Conservation (phyloP, 2,888 invertebrate species). For the Nymphalis c-album region DNA sequence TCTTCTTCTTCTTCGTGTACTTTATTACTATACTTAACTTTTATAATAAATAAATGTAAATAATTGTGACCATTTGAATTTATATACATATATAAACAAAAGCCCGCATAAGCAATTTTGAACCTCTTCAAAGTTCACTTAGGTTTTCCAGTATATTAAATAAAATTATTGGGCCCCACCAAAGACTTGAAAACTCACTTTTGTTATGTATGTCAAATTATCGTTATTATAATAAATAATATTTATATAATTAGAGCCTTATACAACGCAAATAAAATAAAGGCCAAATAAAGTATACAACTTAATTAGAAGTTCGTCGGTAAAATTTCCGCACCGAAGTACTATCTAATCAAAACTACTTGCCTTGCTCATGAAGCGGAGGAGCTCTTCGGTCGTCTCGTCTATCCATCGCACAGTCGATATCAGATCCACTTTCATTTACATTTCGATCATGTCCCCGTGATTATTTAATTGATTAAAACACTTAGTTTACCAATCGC, state of each 20-base stretch:
- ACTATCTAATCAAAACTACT: constrained; percentile 26
- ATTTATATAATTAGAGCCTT: no score
- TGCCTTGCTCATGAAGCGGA: constrained; percentile 69
- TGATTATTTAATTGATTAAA: constrained; percentile 6
- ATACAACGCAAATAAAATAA: no score
- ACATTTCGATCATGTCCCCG: constrained; percentile 40
- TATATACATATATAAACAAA: neutral
- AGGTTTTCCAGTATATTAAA: neutral
- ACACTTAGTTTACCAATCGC: neutral
- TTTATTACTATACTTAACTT: neutral
- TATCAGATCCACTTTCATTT: constrained; percentile 58
- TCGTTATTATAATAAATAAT: no score
- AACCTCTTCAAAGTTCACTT: neutral
- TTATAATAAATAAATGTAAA: neutral
- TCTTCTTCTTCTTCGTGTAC: no score
- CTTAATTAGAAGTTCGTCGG: neutral
- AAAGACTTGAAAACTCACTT: no score
- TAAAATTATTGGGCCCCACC: no score
- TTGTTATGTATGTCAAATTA: no score
- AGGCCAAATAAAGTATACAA: neutral
- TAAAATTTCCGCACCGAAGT: neutral
- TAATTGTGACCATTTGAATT: no score
- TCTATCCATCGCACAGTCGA: constrained; percentile 70
- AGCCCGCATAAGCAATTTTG: neutral
- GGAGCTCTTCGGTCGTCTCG: constrained; percentile 67